Evolutionary conservation across 53 echinoderm and acorn worm genomes (phyloP).

Genomic region (Echinarachnius parma): DNA sequence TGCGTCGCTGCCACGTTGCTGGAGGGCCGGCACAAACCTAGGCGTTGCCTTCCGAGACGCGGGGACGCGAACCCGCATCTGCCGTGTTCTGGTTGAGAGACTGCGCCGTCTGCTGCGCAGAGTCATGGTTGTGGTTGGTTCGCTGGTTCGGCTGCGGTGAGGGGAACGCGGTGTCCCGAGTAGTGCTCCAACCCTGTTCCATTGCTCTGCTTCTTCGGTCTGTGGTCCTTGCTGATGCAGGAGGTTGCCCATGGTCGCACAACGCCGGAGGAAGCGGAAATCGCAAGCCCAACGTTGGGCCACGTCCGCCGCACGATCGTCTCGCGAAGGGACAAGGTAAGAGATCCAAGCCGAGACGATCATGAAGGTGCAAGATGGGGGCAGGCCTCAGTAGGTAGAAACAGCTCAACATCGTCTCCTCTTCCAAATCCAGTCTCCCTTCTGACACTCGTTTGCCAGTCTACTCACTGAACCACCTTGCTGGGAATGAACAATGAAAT

Average conservation of each 20-base stretch:
- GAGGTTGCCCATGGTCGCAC: constrained; percentile 86
- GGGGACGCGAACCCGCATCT: constrained; percentile 5
- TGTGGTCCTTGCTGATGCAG: constrained; percentile 83
- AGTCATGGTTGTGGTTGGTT: constrained; percentile 29
- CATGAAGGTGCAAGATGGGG: no score
- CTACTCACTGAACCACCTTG: no score
- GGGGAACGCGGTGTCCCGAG: constrained; percentile 24
- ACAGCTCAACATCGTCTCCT: no score
- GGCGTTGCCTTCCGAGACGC: not conserved
- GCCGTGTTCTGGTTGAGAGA: constrained; percentile 28
- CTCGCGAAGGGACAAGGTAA: constrained; percentile 34
- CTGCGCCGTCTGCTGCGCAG: constrained; percentile 8
- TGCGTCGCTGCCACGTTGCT: constrained; percentile 49
- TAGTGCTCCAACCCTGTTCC: constrained; percentile 9
- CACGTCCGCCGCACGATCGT: constrained; percentile 34
- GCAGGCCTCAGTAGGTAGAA: no score
- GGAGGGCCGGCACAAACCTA: constrained; percentile 9
- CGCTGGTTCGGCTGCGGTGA: constrained; percentile 18
- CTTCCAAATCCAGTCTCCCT: no score
- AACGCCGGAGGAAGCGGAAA: constrained; percentile 30
- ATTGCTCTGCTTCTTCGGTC: constrained; percentile 28
- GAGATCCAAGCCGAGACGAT: constrained; percentile 38
- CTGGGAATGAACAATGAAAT: no score
- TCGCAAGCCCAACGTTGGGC: constrained; percentile 18
- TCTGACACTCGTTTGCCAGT: no score